These are phyloP conservation scores for Chalcis sispes DNA, from an alignment of 2,888 invertebrate genomes.

Conservation along the genomic window DNA sequence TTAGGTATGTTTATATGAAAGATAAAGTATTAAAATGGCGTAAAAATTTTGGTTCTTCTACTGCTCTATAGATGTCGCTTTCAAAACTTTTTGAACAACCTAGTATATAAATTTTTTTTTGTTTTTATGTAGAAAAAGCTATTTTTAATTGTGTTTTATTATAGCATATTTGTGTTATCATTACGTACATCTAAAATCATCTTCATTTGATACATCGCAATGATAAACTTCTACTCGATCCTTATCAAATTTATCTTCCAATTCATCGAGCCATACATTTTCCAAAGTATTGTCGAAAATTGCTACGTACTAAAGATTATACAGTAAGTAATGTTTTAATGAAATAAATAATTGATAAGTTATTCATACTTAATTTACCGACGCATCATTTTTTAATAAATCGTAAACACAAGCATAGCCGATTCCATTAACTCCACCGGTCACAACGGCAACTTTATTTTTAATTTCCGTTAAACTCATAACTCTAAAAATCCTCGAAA, in stretches of 20 bases:
- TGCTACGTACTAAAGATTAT: slow-evolving; percentile 24
- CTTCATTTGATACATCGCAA: slow-evolving; percentile 32
- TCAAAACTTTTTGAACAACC: no score
- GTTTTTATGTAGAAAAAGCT: no score
- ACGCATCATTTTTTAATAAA: slow-evolving; percentile 16
- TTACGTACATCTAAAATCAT: slow-evolving; percentile 35
- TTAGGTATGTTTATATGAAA: no score
- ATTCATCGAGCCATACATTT: slow-evolving; percentile 2
- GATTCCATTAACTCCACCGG: slow-evolving; percentile 40
- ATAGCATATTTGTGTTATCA: neutral
- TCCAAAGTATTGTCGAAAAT: slow-evolving; percentile 26
- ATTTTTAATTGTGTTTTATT: no score
- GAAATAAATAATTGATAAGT: neutral
- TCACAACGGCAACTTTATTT: slow-evolving; percentile 39
- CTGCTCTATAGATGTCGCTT: no score
- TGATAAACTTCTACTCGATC: slow-evolving; percentile 25
- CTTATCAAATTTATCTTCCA: slow-evolving; percentile 15
- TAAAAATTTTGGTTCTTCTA: no score
- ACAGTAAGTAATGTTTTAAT: neutral
- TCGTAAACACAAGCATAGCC: slow-evolving; percentile 14
- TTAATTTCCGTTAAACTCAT: neutral
- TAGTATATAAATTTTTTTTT: no score
- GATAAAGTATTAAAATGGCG: no score
- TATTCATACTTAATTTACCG: slow-evolving; percentile 11
- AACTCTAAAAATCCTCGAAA: neutral